Conservation (phyloP, 1,140 invertebrate genomes). For the Lordiphosa clarofinis region DNA sequence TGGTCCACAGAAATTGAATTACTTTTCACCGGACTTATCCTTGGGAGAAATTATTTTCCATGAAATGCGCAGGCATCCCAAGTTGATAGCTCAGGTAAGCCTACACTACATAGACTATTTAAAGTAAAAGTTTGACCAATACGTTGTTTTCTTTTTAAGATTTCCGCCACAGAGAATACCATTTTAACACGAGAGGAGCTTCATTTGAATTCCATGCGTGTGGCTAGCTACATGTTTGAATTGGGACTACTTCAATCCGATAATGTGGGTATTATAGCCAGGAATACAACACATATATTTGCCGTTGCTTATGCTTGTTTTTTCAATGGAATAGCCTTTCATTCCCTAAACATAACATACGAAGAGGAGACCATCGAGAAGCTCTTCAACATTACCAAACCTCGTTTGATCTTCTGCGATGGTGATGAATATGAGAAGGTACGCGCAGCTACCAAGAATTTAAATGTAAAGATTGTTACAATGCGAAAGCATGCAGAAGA, state of each 20-base stretch:
- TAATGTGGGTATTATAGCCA: conserved; percentile 14
- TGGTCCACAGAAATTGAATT: neutral
- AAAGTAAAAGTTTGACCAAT: neutral
- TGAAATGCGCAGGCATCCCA: conserved; percentile 21
- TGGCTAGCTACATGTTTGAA: conserved; percentile 15
- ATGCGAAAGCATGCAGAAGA: conserved; percentile 18
- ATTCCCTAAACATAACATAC: conserved; percentile 14
- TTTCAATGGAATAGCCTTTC: conserved; percentile 12
- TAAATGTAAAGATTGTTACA: conserved; percentile 16
- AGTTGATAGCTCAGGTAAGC: conserved; percentile 23
- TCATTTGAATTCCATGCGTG: conserved; percentile 14
- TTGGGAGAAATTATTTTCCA: conserved; percentile 29
- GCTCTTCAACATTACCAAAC: conserved; percentile 30
- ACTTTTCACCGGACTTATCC: conserved; percentile 16
- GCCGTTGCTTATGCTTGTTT: conserved; percentile 14
- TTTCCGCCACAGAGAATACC: conserved; percentile 26
- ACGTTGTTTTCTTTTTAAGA: neutral
- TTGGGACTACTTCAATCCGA: conserved; percentile 10
- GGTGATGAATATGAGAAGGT: conserved; percentile 23
- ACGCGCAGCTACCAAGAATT: neutral
- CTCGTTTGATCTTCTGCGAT: conserved; percentile 37
- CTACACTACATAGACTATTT: neutral
- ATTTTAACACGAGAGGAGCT: conserved; percentile 18
- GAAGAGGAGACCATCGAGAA: conserved; percentile 9
- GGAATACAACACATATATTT: conserved; percentile 15